phyloP scores from a whole-genome alignment of 1,140 invertebrate species.

The Lepidostoma basale region DNA sequence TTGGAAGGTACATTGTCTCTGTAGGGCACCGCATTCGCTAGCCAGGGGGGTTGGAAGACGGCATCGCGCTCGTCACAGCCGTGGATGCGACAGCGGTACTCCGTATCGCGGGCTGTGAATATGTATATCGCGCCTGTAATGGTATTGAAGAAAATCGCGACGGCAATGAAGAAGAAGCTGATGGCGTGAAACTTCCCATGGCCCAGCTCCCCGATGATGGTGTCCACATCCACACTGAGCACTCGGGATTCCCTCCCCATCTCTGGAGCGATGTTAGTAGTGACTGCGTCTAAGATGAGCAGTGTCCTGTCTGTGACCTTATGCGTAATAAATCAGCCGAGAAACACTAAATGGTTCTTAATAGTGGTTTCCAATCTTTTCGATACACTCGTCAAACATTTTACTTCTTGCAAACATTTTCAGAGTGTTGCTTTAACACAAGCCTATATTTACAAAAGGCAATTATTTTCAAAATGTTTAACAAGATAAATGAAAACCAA shows the following conservation, averaged over 20 bases:
- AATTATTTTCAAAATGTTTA: not conserved
- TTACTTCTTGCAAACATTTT: not conserved
- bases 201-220: slow-evolving; percentile 45
- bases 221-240: slow-evolving; percentile 40
- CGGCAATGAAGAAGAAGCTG: slow-evolving; percentile 59
- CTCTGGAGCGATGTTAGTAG: not conserved
- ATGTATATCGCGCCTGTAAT: slow-evolving; percentile 61
- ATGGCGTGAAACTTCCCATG: slow-evolving; percentile 63
- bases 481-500: too few species aligned
- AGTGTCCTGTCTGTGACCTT: slow-evolving; percentile 25
- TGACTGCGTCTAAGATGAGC: not conserved
- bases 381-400: not conserved
- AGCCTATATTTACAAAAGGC: not conserved
- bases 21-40: slow-evolving; percentile 56
- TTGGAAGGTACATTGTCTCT: slow-evolving; percentile 52
- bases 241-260: slow-evolving; percentile 38
- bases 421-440: not conserved
- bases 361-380: slow-evolving; percentile 13
- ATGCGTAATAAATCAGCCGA: slow-evolving; percentile 34
- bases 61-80: slow-evolving; percentile 55
- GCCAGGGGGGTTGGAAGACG: slow-evolving; percentile 55
- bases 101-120: slow-evolving; percentile 61
- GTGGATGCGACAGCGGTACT: slow-evolving; percentile 63
- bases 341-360: not conserved
- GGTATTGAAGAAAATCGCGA: slow-evolving; percentile 61